Evolutionary conservation across 2,797 vertebrate genomes (phyloP), one percentile per base, ranked within the genome.

Genomic region (Channa striata): DNA sequence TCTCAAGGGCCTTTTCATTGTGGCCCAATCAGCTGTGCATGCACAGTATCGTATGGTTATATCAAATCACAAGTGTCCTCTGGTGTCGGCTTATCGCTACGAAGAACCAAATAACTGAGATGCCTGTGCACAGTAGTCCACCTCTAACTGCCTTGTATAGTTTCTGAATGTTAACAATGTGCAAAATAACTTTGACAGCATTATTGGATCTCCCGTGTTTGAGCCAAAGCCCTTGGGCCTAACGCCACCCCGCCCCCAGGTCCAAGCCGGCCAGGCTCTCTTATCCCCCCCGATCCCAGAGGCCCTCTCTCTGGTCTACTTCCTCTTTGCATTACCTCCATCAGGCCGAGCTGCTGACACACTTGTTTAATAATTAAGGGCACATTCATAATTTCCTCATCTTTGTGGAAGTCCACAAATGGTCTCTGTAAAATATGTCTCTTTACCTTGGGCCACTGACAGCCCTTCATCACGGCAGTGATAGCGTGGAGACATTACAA

Each of bases 281-380:
- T 77, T 67, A 72, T 68, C 80, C 70, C 76, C 74, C 78, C 76
- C 46, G 23, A 72, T 88, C 83, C 79, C 83, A 23, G 59, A 85
- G 87, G 87, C 71, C 84, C 73, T 85, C 81, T 89, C 85, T 88
- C 87, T 89, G 90, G 84, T 87, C 87, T 85, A 90, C 90, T 94
- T 95, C 92, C 90, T 92, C 81, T 92, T 86, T 91, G 87, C 93
- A 94, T 95, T 94, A 94, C 90, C 89, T 94, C 92, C 91, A 93
- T 94, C 93, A 93, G 91, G 82, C 90, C 79, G 54, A 77, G 92
- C 91, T 95, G 93, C 91, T 91, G 92, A 94, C 93, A 94, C 93
- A 93, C 85, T 89, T 94, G 90, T 93, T 95, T 93, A 94, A 95
- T 94, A 94, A 95, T 94, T 94, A 93, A 94, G 90, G 92, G 74